phyloP scores from a whole-genome alignment of 1,140 invertebrate genomes.

The Apocrypta bakeri region DNA sequence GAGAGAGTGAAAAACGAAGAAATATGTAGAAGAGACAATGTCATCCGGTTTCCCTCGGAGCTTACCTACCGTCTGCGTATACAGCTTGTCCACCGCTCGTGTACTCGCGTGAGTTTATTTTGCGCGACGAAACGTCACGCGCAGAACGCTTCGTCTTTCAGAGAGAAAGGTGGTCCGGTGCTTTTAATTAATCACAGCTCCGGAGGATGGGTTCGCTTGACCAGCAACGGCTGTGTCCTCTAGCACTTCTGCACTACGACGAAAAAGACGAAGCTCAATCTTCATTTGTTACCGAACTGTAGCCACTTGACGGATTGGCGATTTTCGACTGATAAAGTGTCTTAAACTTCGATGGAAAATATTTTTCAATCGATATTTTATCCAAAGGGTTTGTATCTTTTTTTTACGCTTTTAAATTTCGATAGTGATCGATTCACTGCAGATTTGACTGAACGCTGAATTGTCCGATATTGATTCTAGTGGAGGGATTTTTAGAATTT shows the following conservation, averaged over 20 bases:
- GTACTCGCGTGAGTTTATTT: slow-evolving; percentile 22
- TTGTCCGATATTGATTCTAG: no score
- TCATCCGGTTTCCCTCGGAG: neutral
- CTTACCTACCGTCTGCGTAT: neutral
- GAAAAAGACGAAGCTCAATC: slow-evolving; percentile 23
- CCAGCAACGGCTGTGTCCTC: neutral
- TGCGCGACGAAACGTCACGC: slow-evolving; percentile 36
- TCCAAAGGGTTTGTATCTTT: no score
- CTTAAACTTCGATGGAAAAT: neutral
- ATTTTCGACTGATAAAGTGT: neutral
- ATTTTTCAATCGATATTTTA: no score
- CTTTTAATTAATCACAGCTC: slow-evolving; percentile 40
- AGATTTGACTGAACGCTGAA: no score
- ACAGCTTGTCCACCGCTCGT: neutral
- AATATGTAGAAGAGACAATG: neutral
- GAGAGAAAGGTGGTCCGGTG: neutral
- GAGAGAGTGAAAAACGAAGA: no score
- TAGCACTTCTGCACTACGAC: neutral
- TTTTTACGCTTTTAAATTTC: no score
- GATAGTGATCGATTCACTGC: no score
- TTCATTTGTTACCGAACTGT: slow-evolving; percentile 42
- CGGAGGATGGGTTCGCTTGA: neutral
- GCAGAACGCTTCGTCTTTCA: slow-evolving; percentile 27
- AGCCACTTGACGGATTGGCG: slow-evolving; percentile 9
- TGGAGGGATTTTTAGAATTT: no score